These are phyloP conservation scores for Phocoena phocoena DNA, from an alignment of 2,113 vertebrate species.

Conservation along the genomic window DNA sequence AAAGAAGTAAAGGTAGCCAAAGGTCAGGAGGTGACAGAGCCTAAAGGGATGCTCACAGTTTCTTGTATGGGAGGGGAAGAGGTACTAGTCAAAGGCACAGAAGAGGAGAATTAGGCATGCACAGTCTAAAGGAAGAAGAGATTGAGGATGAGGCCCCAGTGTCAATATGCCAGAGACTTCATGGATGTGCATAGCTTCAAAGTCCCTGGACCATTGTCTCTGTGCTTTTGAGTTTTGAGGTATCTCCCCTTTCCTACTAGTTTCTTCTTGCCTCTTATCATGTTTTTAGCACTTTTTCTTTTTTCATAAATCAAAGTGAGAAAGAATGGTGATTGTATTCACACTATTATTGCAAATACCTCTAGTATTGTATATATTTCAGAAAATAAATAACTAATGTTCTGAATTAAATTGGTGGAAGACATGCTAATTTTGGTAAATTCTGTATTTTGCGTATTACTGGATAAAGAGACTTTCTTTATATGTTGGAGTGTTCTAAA, in stretches of 20 bases:
- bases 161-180: neutral
- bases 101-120: neutral
- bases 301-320: neutral
- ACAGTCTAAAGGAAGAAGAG: neutral
- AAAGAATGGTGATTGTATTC: neutral
- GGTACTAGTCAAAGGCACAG: neutral
- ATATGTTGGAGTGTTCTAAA: no score
- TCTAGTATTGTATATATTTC: neutral
- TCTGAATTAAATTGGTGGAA: neutral
- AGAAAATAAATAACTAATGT: neutral
- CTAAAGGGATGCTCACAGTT: neutral
- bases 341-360: neutral
- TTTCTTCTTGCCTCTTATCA: neutral
- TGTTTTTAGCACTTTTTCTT: neutral
- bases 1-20: neutral
- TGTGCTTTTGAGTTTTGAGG: neutral
- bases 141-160: neutral
- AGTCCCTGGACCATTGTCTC: neutral
- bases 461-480: neutral
- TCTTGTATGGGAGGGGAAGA: neutral
- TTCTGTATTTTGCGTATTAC: neutral
- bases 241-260: neutral
- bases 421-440: neutral
- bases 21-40: neutral
- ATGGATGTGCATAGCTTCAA: neutral